phyloP scores from a whole-genome alignment of 2,113 vertebrate genomes.

The Potamarius usumacintae region DNA sequence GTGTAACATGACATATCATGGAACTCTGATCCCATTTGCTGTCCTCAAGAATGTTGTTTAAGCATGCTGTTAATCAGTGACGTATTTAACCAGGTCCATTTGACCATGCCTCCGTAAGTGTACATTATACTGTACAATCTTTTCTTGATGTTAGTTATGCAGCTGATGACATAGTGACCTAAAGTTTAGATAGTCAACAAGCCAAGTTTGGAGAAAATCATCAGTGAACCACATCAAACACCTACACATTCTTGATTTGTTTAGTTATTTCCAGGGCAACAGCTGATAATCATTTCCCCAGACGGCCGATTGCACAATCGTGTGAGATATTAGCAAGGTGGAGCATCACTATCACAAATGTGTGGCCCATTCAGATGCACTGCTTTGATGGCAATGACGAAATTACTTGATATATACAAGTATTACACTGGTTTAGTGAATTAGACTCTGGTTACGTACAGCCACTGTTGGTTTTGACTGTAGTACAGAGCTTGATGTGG shows the following conservation, averaged over 20 bases:
- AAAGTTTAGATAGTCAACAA: conserved; percentile 39
- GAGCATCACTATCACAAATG: conserved; percentile 7
- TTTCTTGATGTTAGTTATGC: conserved; percentile 41
- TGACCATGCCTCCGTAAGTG: conserved; percentile 3
- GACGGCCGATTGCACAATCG: conserved; percentile 18
- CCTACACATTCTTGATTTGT: conserved; percentile 54
- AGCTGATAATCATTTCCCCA: conserved; percentile 34
- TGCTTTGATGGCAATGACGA: neutral
- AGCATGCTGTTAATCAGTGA: conserved; percentile 37
- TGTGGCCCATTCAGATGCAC: neutral
- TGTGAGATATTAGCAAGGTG: conserved; percentile 17
- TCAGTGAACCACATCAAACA: conserved; percentile 32
- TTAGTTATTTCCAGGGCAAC: conserved; percentile 53
- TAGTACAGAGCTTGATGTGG: neutral
- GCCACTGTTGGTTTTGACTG: neutral
- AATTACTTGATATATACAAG: neutral
- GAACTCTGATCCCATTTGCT: neutral
- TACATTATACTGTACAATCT: conserved; percentile 48
- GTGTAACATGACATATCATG: neutral
- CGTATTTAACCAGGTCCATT: conserved; percentile 38
- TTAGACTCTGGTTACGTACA: neutral
- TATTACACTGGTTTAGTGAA: neutral
- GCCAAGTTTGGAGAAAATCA: conserved; percentile 25
- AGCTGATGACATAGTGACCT: conserved; percentile 35
- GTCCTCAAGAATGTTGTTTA: neutral